These are phyloP conservation scores for Sebastes trivittatus DNA, from an alignment of 2,797 vertebrate species.

Conservation along the genomic window DNA sequence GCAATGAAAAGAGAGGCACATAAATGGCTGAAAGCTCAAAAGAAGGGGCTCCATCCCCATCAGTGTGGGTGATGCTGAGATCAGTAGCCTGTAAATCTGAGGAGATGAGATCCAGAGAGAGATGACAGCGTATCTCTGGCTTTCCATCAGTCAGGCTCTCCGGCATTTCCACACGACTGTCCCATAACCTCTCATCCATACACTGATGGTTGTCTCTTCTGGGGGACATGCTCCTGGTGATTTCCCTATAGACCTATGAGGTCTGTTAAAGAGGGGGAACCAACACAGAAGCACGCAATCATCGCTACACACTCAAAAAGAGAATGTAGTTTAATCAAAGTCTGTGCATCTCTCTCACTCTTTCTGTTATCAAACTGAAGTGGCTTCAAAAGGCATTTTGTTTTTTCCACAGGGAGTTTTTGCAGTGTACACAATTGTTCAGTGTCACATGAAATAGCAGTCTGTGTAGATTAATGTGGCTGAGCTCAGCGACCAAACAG, in stretches of 20 bases:
- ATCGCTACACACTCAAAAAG: not conserved
- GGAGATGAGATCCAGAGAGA: constrained; percentile 41
- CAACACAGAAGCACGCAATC: constrained; percentile 8
- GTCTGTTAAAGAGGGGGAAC: constrained; percentile 20
- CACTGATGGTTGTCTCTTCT: constrained; percentile 24
- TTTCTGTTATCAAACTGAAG: constrained; percentile 4
- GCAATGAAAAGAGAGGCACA: not conserved
- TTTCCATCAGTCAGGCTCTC: constrained; percentile 34
- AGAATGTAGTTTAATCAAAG: constrained; percentile 11
- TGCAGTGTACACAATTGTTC: constrained; percentile 32
- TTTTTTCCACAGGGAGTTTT: constrained; percentile 23
- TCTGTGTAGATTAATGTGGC: constrained; percentile 16
- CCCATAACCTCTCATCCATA: constrained; percentile 37
- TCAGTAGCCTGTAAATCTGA: constrained; percentile 60
- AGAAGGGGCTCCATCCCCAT: constrained; percentile 9
- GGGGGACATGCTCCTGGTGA: constrained; percentile 13
- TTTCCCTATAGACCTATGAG: constrained; percentile 43
- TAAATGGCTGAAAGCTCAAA: constrained; percentile 21
- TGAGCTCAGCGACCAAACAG: constrained; percentile 24
- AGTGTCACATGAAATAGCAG: constrained; percentile 37
- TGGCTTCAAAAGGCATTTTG: constrained; percentile 13
- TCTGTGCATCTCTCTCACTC: not conserved
- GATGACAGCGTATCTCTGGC: constrained; percentile 22
- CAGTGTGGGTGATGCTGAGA: constrained; percentile 31
- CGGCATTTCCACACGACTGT: constrained; percentile 29